A percentile compares a stretch with the other conserved stretches of the same genome.
Conservation (phyloP, 2,888 invertebrate genomes). For the Ashinkailepas kermadecensis region DNA sequence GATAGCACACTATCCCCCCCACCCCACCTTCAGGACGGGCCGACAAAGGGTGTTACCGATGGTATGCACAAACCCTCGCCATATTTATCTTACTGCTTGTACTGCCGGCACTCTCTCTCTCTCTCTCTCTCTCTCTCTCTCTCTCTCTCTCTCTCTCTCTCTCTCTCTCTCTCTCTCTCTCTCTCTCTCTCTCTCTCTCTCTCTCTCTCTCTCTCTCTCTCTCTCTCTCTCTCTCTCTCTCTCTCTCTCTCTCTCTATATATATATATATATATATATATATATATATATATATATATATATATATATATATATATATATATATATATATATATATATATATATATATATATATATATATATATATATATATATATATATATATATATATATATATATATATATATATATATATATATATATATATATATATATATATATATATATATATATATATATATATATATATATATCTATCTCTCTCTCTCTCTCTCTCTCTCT, state of each 20-base stretch:
- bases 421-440: too few relatives aligned
- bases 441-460: too few relatives aligned
- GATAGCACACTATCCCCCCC: too few relatives aligned
- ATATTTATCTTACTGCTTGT: too few relatives aligned
- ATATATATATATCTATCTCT: too few relatives aligned
- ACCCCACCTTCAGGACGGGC: too few relatives aligned
- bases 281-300: slow-evolving; percentile 17
- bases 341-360: background rate
- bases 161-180: background rate
- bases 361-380: background rate
- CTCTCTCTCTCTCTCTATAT: background rate
- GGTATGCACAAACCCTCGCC: too few relatives aligned
- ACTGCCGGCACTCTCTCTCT: background rate
- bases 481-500: too few relatives aligned
- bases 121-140: background rate
- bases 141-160: background rate
- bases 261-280: slow-evolving; percentile 4
- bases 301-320: slow-evolving; percentile 1
- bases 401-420: too few relatives aligned
- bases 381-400: background rate
- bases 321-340: slow-evolving; percentile 19
- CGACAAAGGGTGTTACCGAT: too few relatives aligned
- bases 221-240: background rate
- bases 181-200: background rate
- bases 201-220: background rate